phyloP scores from a whole-genome alignment of 1,140 invertebrate species.

The Pogonognathellus flavescens region DNA sequence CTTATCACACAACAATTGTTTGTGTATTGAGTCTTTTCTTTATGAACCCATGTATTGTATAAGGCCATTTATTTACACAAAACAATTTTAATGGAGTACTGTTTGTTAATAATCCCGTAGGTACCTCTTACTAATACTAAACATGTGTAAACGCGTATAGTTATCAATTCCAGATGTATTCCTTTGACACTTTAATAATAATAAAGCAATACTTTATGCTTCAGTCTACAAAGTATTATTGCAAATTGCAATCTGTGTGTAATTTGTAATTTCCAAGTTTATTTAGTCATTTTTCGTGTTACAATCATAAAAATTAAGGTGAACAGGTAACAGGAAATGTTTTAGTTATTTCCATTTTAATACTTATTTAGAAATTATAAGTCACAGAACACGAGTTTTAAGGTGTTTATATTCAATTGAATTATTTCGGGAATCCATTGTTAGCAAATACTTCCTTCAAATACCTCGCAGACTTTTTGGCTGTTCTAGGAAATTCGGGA shows the following conservation, averaged over 20 bases:
- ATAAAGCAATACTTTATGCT: not conserved
- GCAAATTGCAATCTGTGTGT: too few species aligned
- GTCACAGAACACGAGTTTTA: too few species aligned
- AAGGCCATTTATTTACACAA: not conserved
- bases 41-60: too few species aligned
- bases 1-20: too few species aligned
- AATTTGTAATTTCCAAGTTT: not conserved
- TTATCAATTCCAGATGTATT: not conserved
- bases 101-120: not conserved
- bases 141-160: too few species aligned
- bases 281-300: not conserved
- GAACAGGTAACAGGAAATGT: too few species aligned
- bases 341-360: too few species aligned
- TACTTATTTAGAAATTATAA: too few species aligned
- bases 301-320: not conserved
- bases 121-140: too few species aligned
- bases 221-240: not conserved
- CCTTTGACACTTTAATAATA: constrained; percentile 7
- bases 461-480: constrained; percentile 69
- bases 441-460: constrained; percentile 68
- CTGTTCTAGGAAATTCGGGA: constrained; percentile 67
- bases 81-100: not conserved
- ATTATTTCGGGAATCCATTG: constrained; percentile 67
- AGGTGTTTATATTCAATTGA: too few species aligned
- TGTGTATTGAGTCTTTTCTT: too few species aligned